A percentile compares a stretch with the other conserved stretches of the same genome.
Conservation (phyloP, 2,113 vertebrate genomes). For the Bungarus multicinctus region DNA sequence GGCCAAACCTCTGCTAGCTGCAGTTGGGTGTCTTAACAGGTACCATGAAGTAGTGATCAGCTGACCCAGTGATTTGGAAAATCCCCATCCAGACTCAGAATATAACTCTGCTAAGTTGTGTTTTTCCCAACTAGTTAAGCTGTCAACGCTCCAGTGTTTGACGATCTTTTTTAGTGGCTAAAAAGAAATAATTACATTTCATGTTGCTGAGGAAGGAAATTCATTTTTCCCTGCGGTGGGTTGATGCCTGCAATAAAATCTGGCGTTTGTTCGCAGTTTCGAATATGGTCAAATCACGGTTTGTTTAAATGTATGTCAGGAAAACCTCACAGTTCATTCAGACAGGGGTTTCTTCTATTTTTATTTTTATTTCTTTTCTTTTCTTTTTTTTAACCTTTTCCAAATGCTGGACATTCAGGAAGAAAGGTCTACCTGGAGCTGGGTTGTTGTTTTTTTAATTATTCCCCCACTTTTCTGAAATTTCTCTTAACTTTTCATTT, state of each 20-base stretch:
- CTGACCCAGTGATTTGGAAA: not conserved
- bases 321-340: not conserved
- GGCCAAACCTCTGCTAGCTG: not conserved
- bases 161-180: not conserved
- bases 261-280: not conserved
- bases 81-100: not conserved
- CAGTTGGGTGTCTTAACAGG: not conserved
- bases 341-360: not conserved
- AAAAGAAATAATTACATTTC: not conserved
- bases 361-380: not conserved
- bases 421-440: not conserved
- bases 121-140: not conserved
- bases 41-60: not conserved
- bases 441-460: too few species aligned
- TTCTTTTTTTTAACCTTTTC: not conserved
- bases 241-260: not conserved
- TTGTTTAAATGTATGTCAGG: not conserved
- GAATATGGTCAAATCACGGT: not conserved
- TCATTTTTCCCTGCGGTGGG: not conserved
- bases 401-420: not conserved
- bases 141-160: not conserved
- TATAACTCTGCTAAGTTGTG: not conserved
- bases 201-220: not conserved
- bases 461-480: not conserved
- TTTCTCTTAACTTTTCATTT: not conserved